These are phyloP conservation scores for Chondrosia reniformis DNA, from an alignment of 37 sponge, comb jelly and placozoan genomes.

Conservation along the genomic window DNA sequence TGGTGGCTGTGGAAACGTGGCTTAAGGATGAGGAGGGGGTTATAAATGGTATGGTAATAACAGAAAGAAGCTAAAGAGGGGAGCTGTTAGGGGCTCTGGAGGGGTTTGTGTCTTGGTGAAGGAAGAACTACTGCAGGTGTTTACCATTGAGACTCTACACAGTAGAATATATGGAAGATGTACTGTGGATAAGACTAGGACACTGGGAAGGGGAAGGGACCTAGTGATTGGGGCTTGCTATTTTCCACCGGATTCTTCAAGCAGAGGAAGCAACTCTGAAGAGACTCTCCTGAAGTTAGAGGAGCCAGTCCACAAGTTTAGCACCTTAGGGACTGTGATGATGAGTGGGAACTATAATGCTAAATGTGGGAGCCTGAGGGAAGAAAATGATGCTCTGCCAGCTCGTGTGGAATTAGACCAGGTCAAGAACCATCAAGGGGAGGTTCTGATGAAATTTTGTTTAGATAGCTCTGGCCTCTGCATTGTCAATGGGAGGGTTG, in stretches of 20 bases:
- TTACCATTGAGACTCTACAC: background rate
- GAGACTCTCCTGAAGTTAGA: background rate
- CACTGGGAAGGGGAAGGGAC: background rate
- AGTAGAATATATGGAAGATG: background rate
- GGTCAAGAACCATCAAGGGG: too few species aligned
- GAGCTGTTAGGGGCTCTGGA: background rate
- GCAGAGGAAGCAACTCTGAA: background rate
- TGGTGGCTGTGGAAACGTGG: background rate
- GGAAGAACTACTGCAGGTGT: background rate
- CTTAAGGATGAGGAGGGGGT: background rate
- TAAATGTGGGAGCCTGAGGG: too few species aligned
- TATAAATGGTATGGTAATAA: background rate
- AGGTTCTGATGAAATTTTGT: too few species aligned
- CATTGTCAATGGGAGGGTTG: too few species aligned
- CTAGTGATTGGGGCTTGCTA: background rate
- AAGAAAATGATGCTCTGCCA: too few species aligned
- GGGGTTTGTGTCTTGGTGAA: background rate
- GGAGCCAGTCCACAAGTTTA: background rate
- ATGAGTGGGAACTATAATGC: too few species aligned
- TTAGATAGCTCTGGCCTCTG: too few species aligned
- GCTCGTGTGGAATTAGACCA: too few species aligned
- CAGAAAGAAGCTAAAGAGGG: background rate
- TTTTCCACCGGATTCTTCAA: background rate
- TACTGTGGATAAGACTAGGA: background rate
- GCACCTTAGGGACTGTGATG: too few species aligned